Percentiles rank a stretch among this genome's conserved stretches.
phyloP scores from a whole-genome alignment of 2,797 vertebrate species.

The Dendrocincla tyrannina region DNA sequence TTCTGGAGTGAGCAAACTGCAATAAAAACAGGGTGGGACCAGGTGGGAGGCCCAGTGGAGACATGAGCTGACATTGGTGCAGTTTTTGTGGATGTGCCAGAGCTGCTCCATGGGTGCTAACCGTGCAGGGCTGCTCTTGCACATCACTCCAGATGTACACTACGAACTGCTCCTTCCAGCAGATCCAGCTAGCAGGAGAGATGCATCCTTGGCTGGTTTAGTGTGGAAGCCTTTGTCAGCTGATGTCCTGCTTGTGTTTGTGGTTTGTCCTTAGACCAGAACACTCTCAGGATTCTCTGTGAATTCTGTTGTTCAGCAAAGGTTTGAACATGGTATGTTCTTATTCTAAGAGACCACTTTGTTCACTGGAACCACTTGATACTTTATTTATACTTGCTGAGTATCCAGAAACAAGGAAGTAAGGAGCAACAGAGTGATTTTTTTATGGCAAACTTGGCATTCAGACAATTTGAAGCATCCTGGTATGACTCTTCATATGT shows the following conservation, averaged over 20 bases:
- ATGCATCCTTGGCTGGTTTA: not conserved
- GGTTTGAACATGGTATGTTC: not conserved
- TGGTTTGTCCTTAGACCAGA: not conserved
- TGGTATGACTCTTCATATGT: not conserved
- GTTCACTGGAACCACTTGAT: not conserved
- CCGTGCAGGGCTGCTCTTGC: not conserved
- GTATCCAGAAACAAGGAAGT: not conserved
- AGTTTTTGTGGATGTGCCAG: not conserved
- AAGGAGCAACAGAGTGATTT: not conserved
- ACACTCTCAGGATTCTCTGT: not conserved
- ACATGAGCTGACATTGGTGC: not conserved
- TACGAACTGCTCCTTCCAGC: not conserved
- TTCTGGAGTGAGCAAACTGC: not conserved
- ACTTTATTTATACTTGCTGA: not conserved
- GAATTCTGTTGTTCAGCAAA: not conserved
- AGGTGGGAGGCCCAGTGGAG: not conserved
- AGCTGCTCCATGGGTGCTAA: not conserved
- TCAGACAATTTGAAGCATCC: not conserved
- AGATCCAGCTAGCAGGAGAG: not conserved
- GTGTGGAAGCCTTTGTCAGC: not conserved
- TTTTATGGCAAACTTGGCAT: not conserved
- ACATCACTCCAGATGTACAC: not conserved
- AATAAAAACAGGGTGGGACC: not conserved
- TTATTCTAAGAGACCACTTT: not conserved
- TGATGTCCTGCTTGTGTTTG: not conserved